Evolutionary conservation across 1,140 invertebrate genomes (phyloP), one percentile per base, ranked within the genome.

Genomic region (Rhagoletis zephyria): DNA sequence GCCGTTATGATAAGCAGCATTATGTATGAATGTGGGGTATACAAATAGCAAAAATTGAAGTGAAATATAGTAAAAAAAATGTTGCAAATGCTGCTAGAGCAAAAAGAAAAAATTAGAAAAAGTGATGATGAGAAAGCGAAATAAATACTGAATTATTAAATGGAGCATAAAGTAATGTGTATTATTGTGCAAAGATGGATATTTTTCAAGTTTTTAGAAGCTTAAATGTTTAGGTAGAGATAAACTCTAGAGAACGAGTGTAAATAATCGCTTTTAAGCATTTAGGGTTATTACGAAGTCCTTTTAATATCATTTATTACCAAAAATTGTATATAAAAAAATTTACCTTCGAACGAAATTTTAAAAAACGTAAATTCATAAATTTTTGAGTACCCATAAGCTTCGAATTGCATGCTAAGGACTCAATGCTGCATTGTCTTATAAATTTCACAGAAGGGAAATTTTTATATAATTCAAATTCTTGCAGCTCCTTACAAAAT

Each of bases 1-100:
- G 74, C 16, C 74, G 74, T 81, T 81, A 81, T 81, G 74, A 81
- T 81, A 81, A 81, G 48, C 45, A 81, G 74, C 74, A 81, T 81
- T 81, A 81, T 4, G 48, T 48, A 56, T 81, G 48, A 81, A 81
- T 81, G 74, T 81, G 56, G 74, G 74, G 74, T 81, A 81, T 81
- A 81, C 5, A 81, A 48, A 77, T 63, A 63, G 74, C 30, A 81
- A n/a, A 19, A n/a, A 56, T 19, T n/a, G 12, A 81, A n/a, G 10
- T 10, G 74, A 19, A 59, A 19, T 9, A 74, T 14, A 74, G 48
- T 74, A 51, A 2, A 56, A 19, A 59, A 56, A 56, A 7, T 56
- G 51, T 56, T 1, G 30, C 0, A 45, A 45, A 51, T n/a, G 48
- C 12, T 56, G 48, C 30, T 30, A 30, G 30, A 30, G 30, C 30